phyloP scores from a whole-genome alignment of 2,888 invertebrate genomes.

The Volucella zonaria region DNA sequence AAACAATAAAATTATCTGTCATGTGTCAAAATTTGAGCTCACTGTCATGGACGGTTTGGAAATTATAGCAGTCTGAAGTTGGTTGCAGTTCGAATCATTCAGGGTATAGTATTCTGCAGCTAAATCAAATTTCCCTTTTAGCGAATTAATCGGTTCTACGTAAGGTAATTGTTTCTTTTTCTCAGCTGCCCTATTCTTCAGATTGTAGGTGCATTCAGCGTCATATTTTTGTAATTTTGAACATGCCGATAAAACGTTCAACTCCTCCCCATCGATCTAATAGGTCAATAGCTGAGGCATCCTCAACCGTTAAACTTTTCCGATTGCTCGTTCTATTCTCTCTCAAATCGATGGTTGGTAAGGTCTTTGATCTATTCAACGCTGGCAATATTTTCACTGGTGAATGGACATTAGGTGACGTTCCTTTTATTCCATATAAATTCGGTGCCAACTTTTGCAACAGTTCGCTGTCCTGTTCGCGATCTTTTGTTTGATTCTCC shows the following conservation, averaged over 20 bases:
- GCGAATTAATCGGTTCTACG: no score
- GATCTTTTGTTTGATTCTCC: slow-evolving; percentile 75
- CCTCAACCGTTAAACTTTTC: slow-evolving; percentile 35
- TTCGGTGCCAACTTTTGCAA: slow-evolving; percentile 73
- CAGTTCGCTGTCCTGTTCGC: slow-evolving; percentile 75
- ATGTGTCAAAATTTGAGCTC: no score
- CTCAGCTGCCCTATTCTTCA: slow-evolving; percentile 64
- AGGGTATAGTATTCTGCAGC: no score
- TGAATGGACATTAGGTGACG: slow-evolving; percentile 34
- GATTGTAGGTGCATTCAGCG: slow-evolving; percentile 58
- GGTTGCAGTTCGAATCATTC: no score
- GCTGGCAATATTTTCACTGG: slow-evolving; percentile 45
- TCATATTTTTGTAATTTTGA: slow-evolving; percentile 73
- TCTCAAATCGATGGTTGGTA: slow-evolving; percentile 38
- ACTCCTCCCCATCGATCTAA: slow-evolving; percentile 76
- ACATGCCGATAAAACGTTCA: slow-evolving; percentile 75
- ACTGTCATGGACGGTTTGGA: no score
- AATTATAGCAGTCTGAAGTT: no score
- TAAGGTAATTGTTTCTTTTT: slow-evolving; percentile 78
- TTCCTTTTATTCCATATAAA: slow-evolving; percentile 71
- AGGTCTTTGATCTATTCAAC: slow-evolving; percentile 55
- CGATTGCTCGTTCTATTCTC: slow-evolving; percentile 24
- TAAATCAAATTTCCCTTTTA: no score
- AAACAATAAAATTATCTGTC: no score
- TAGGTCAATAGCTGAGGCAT: slow-evolving; percentile 50